Evolutionary conservation across 1,140 invertebrate species (phyloP).

Genomic region (Lepidurus apus): DNA sequence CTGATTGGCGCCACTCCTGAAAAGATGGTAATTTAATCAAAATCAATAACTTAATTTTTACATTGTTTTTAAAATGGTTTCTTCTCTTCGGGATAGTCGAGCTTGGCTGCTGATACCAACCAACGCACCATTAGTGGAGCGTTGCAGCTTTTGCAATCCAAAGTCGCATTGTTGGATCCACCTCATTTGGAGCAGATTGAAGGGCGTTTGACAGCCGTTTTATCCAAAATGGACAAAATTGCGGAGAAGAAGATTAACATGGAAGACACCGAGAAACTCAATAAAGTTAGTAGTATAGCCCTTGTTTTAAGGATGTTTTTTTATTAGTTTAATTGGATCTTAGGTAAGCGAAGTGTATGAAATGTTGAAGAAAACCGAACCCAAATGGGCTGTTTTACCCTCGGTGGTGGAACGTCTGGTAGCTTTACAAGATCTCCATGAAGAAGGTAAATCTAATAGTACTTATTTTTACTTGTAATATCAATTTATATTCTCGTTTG

Average conservation of each 20-base stretch:
- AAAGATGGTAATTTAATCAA: slow-evolving; percentile 47
- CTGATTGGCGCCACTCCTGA: slow-evolving; percentile 60
- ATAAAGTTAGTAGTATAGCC: slow-evolving; percentile 54
- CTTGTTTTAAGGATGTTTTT: background rate
- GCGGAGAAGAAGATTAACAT: slow-evolving; percentile 59
- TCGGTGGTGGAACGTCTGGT: slow-evolving; percentile 77
- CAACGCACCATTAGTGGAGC: slow-evolving; percentile 55
- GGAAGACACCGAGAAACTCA: slow-evolving; percentile 67
- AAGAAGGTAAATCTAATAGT: slow-evolving; percentile 63
- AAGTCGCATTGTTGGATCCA: slow-evolving; percentile 70
- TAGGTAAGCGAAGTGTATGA: slow-evolving; percentile 80
- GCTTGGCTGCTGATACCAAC: slow-evolving; percentile 43
- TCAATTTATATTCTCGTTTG: slow-evolving; percentile 42
- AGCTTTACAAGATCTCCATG: slow-evolving; percentile 75
- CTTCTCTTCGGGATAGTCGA: slow-evolving; percentile 37
- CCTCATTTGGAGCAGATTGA: slow-evolving; percentile 76
- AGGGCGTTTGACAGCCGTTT: slow-evolving; percentile 62
- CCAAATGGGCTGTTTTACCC: slow-evolving; percentile 65
- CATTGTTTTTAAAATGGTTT: slow-evolving; percentile 24
- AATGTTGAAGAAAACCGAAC: slow-evolving; percentile 74
- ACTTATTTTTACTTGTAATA: background rate
- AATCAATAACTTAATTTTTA: background rate
- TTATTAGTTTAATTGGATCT: slow-evolving; percentile 35
- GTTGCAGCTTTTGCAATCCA: slow-evolving; percentile 66
- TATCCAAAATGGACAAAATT: slow-evolving; percentile 69